phyloP scores from a whole-genome alignment of 2,113 vertebrate species.

The Gambusia affinis region DNA sequence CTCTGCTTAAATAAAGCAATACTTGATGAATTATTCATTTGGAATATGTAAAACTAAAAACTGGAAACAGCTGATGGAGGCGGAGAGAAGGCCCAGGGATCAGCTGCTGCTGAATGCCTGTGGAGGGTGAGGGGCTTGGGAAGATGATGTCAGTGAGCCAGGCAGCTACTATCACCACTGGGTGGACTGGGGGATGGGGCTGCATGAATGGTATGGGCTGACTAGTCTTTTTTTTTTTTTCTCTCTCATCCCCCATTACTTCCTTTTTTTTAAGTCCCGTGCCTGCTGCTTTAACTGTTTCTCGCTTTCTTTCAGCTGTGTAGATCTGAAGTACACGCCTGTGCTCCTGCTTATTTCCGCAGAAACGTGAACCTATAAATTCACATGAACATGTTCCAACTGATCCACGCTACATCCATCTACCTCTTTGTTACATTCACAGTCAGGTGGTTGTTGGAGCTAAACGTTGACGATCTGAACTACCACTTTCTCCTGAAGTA shows the following conservation, averaged over 20 bases:
- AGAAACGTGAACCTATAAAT: background rate
- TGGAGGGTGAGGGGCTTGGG: slow-evolving; percentile 5
- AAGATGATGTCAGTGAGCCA: slow-evolving; percentile 66
- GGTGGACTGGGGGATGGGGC: slow-evolving; percentile 57
- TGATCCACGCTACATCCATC: background rate
- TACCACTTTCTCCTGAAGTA: background rate
- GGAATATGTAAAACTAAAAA: background rate
- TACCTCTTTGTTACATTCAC: background rate
- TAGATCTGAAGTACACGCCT: background rate
- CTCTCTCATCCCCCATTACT: slow-evolving; percentile 30
- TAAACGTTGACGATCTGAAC: background rate
- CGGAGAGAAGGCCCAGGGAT: slow-evolving; percentile 14
- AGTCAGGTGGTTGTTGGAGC: background rate
- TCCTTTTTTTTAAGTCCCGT: slow-evolving; percentile 5
- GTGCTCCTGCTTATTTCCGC: too few relatives aligned
- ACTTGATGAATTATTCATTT: slow-evolving; percentile 1
- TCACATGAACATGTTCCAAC: slow-evolving; percentile 7
- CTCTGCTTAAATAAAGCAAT: background rate
- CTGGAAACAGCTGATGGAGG: slow-evolving; percentile 23
- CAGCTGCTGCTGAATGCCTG: slow-evolving; percentile 40
- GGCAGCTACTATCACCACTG: slow-evolving; percentile 58
- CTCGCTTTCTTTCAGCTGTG: background rate
- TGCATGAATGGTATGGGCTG: slow-evolving; percentile 27
- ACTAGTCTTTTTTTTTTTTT: slow-evolving; percentile 8
- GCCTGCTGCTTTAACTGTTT: background rate